These are phyloP conservation scores for Mionectes macconnelli DNA, from an alignment of 2,113 vertebrate genomes.

Conservation along the genomic window DNA sequence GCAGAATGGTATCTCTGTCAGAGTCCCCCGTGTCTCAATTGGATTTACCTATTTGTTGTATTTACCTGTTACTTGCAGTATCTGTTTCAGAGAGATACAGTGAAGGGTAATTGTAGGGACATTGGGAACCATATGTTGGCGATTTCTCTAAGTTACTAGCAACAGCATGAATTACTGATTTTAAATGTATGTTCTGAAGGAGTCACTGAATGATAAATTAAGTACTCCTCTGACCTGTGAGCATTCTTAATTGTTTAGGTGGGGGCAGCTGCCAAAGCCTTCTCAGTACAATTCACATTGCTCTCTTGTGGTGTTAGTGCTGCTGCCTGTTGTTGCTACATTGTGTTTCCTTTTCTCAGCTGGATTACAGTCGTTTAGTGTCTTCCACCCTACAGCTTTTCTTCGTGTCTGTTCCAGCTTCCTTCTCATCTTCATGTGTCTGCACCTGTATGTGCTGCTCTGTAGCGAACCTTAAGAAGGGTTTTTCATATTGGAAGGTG, in stretches of 20 bases:
- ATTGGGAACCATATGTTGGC: not conserved
- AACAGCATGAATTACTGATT: not conserved
- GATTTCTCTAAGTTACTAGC: not conserved
- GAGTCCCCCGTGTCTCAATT: not conserved
- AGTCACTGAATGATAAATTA: not conserved
- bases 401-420: not conserved
- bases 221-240: not conserved
- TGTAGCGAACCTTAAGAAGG: not conserved
- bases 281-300: not conserved
- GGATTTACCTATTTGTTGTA: not conserved
- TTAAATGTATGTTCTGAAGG: not conserved
- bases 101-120: not conserved
- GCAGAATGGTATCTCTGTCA: not conserved
- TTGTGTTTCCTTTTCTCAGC: not conserved
- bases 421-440: rapidly evolving
- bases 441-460: not conserved
- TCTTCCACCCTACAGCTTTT: not conserved
- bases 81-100: not conserved
- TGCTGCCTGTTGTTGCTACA: not conserved
- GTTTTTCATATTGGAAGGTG: not conserved
- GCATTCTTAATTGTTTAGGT: not conserved
- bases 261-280: not conserved
- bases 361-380: not conserved
- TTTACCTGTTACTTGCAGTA: not conserved
- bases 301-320: rapidly evolving